Evolutionary conservation across 2,113 vertebrate species (phyloP), one percentile per base, ranked within the genome.

Genomic region (Pongo abelii): DNA sequence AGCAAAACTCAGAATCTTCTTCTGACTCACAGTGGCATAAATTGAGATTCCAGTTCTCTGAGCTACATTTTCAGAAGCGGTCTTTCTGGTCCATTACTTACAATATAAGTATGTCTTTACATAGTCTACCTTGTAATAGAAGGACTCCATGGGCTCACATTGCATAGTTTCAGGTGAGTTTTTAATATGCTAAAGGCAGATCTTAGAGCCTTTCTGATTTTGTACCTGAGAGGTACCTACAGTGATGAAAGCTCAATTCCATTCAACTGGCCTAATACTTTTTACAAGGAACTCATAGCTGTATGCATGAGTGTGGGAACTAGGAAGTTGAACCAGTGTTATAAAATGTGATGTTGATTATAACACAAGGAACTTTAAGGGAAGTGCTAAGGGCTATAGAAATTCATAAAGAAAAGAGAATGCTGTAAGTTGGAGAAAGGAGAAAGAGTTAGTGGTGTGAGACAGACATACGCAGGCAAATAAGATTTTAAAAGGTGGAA

Each of bases 301-400:
- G 2, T 12, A 16, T 93, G 57, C 10, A 72, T 40, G 23, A 50
- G 30, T 69, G 5, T 74, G 18, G 55, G 7, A 70, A 55, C 9
- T 32, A 64, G 0, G 7, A 12, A 92, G 40, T 27, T 92, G 25
- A 13, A 55, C 52, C 12, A 84, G n/a, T 79, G 72, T 55, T 89
- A 40, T 40, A 90, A 93, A 94, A 46, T 30, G 8, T 61, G 69
- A 55, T 32, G 79, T 2, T 77, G 38, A 88, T 80, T 93, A 20
- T 75, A 74, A 78, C 14, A 43, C 9, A 92, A 93, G 52, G 14
- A 96, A 94, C 18, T 95, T 81, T 86, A 50, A 85, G 59, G 72
- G 72, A 94, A 70, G 16, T n/a, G 2, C 69, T 67, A 55, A 84
- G 17, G 25, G 43, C 5, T 25, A 46, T 30, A 6, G 11, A 69